A percentile compares a stretch with the other conserved stretches of the same genome.
Evolutionary conservation across 2,888 invertebrate genomes (phyloP).

Genomic region (Ernsta delagoae): DNA sequence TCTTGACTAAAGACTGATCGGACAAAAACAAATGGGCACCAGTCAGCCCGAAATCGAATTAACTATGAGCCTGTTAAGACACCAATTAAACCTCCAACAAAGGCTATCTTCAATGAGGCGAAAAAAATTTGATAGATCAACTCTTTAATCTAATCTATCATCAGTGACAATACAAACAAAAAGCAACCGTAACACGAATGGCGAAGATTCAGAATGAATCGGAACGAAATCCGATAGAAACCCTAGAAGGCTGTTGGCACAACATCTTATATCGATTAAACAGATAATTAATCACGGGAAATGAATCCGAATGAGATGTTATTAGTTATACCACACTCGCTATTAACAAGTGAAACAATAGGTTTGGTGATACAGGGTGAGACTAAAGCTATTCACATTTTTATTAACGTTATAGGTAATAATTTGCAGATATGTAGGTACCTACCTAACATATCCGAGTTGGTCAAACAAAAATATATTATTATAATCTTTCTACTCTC

Average conservation of each 20-base stretch:
- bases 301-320: slow-evolving; percentile 85
- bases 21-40: slow-evolving; percentile 78
- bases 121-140: slow-evolving; percentile 82
- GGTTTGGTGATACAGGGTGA: slow-evolving; percentile 42
- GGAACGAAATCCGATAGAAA: slow-evolving; percentile 49
- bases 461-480: no score
- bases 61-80: slow-evolving; percentile 78
- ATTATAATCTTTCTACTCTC: no score
- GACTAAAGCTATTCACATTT: slow-evolving; percentile 9
- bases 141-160: slow-evolving; percentile 81
- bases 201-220: slow-evolving; percentile 47
- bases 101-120: slow-evolving; percentile 81
- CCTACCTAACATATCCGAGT: no score
- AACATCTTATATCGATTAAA: slow-evolving; percentile 85
- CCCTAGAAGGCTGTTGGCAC: slow-evolving; percentile 81
- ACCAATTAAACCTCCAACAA: slow-evolving; percentile 83
- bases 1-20: slow-evolving; percentile 59
- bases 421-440: no score
- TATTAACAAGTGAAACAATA: slow-evolving; percentile 84
- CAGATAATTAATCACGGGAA: slow-evolving; percentile 85
- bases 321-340: slow-evolving; percentile 83
- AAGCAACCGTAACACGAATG: slow-evolving; percentile 41
- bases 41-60: slow-evolving; percentile 77
- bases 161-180: slow-evolving; percentile 47
- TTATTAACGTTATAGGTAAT: no score